Percentiles rank a stretch among this genome's conserved stretches.
phyloP scores from a whole-genome alignment of 2,113 vertebrate genomes.

The Carlito syrichta region DNA sequence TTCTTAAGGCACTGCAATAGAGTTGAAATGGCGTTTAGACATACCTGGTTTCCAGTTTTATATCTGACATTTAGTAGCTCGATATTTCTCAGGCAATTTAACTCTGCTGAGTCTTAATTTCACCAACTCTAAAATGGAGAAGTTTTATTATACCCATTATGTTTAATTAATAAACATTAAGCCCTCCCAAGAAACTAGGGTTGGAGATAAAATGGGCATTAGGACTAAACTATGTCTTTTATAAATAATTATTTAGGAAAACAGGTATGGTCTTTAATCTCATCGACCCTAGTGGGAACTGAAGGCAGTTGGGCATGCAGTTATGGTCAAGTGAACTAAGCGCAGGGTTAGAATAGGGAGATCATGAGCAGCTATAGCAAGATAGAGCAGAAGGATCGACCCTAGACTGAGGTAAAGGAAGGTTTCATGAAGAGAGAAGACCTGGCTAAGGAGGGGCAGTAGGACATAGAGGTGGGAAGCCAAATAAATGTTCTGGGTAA shows the following conservation, averaged over 20 bases:
- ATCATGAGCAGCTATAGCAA: not conserved
- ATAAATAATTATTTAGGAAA: not conserved
- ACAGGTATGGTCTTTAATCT: not conserved
- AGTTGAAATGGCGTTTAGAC: not conserved
- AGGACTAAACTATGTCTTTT: not conserved
- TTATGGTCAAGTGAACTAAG: not conserved
- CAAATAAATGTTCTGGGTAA: not conserved
- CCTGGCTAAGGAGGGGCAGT: not conserved
- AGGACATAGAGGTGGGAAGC: rapidly evolving
- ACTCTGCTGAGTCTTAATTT: not conserved
- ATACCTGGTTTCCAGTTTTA: not conserved
- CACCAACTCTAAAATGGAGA: not conserved
- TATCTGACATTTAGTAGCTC: not conserved
- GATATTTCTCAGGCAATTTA: not conserved
- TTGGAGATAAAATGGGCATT: not conserved
- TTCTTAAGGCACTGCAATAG: not conserved
- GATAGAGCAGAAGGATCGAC: not conserved
- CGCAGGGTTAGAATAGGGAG: rapidly evolving
- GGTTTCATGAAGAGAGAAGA: not conserved
- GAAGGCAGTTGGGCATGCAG: not conserved
- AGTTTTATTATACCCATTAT: not conserved
- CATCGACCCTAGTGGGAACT: not conserved
- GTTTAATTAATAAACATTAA: not conserved
- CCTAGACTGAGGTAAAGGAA: not conserved
- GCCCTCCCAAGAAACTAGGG: not conserved